Conservation (phyloP, 2,888 invertebrate genomes). For the Clepsis dumicolana region DNA sequence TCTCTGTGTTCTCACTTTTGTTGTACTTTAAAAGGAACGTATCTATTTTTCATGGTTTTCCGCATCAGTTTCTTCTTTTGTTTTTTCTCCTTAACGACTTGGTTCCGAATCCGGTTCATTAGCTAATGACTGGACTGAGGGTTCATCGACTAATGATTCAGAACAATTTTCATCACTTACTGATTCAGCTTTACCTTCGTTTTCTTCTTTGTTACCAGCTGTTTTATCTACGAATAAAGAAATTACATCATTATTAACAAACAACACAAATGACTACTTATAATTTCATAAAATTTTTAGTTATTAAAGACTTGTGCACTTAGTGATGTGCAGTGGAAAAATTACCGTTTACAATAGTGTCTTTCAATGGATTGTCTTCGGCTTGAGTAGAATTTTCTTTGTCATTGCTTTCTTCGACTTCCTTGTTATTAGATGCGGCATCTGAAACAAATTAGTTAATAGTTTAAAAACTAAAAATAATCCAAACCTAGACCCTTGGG, state of each 20-base stretch:
- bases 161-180: neutral
- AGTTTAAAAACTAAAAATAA: too few species aligned
- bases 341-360: constrained; percentile 3
- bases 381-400: neutral
- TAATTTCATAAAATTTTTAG: neutral
- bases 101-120: neutral
- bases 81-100: constrained; percentile 3
- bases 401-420: neutral
- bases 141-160: too few species aligned
- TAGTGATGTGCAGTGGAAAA: neutral
- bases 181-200: constrained; percentile 4
- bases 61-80: neutral
- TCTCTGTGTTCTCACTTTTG: neutral
- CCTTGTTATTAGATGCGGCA: neutral
- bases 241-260: too few species aligned
- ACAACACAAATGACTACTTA: too few species aligned
- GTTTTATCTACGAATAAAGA: constrained; percentile 5
- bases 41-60: neutral
- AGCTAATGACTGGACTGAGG: neutral
- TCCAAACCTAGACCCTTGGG: too few species aligned
- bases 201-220: neutral
- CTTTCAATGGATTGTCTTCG: constrained; percentile 11
- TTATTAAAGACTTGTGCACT: too few species aligned
- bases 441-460: too few species aligned
- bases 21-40: neutral